Evolutionary conservation across 1,140 invertebrate species (phyloP).

Genomic region (Panagrolaimus sp.): DNA sequence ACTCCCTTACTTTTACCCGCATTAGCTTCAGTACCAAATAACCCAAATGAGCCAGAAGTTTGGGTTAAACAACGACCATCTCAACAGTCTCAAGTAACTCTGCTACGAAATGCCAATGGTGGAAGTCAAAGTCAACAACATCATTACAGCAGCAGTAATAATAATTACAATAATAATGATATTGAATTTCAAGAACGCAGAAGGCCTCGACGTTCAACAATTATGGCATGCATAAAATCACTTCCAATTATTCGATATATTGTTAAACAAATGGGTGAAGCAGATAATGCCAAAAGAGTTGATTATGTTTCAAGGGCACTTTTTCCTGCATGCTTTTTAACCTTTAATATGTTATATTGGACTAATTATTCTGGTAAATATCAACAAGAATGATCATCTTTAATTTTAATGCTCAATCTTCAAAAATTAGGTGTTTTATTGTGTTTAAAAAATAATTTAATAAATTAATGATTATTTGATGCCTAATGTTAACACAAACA

Average conservation of each 20-base stretch:
- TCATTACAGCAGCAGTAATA: too few relatives aligned
- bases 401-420: too few relatives aligned
- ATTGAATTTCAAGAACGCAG: not conserved
- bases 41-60: not conserved
- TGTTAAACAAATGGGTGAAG: not conserved
- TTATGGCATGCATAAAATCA: not conserved
- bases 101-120: not conserved
- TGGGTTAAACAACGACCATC: not conserved
- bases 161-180: not conserved
- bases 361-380: not conserved
- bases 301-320: slow-evolving; percentile 5
- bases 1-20: not conserved
- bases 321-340: not conserved
- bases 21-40: not conserved
- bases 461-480: too few relatives aligned
- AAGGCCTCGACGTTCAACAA: not conserved
- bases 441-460: too few relatives aligned
- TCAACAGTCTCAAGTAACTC: not conserved
- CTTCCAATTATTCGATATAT: not conserved
- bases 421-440: too few relatives aligned
- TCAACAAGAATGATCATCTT: too few relatives aligned
- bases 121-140: not conserved
- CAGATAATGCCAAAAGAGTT: not conserved
- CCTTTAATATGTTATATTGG: slow-evolving; percentile 11
- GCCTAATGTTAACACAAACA: too few relatives aligned